These are phyloP conservation scores for Epinephelus cyanopodus DNA, from an alignment of 2,113 vertebrate genomes.

Conservation along the genomic window DNA sequence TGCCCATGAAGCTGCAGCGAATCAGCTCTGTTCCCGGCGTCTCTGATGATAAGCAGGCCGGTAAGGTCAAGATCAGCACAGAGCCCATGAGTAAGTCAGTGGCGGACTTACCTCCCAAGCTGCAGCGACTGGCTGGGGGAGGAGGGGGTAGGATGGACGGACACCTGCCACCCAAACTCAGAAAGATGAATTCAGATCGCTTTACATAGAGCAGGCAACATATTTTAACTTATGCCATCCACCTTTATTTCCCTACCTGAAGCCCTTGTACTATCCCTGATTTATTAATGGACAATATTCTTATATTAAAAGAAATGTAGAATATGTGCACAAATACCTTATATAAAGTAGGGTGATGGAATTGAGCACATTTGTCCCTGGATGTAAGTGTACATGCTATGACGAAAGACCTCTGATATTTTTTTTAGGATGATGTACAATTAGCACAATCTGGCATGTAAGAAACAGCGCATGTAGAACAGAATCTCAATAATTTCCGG, in stretches of 20 bases:
- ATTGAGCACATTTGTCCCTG: constrained; percentile 77
- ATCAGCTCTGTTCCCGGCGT: constrained; percentile 99
- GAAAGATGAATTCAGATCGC: constrained; percentile 99
- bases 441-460: constrained; percentile 90
- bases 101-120: constrained; percentile 97
- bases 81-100: constrained; percentile 98
- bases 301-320: constrained; percentile 80
- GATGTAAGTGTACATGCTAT: constrained; percentile 82
- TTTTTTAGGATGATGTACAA: constrained; percentile 82
- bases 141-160: constrained; percentile 92
- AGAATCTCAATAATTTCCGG: constrained; percentile 87
- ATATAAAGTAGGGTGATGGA: constrained; percentile 78
- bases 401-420: constrained; percentile 79
- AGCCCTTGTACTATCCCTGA: constrained; percentile 74
- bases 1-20: constrained; percentile 98
- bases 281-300: constrained; percentile 83
- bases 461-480: constrained; percentile 92
- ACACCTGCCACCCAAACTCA: constrained; percentile 95
- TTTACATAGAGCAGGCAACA: constrained; percentile 89
- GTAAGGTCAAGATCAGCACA: constrained; percentile 90
- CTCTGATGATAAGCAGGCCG: constrained; percentile 93
- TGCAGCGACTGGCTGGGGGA: constrained; percentile 93
- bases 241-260: constrained; percentile 54
- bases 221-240: constrained; percentile 68
- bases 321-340: constrained; percentile 79